phyloP scores from a whole-genome alignment of 2,888 invertebrate genomes.

The Chrysodeixis includens region DNA sequence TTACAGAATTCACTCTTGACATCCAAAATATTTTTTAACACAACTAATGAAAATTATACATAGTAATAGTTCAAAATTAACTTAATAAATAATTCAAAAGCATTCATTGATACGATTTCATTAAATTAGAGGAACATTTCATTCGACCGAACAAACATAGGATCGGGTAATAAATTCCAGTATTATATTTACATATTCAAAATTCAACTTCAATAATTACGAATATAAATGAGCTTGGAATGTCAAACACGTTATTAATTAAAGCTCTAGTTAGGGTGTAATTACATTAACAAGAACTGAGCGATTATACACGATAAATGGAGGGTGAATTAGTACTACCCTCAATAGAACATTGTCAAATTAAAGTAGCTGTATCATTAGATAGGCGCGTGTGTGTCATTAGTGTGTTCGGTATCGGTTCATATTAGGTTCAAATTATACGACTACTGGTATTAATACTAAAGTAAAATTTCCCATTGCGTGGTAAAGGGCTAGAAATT shows the following conservation, averaged over 20 bases:
- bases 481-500: too few relatives aligned
- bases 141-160: conserved; percentile 18
- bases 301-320: conserved; percentile 11
- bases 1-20: too few relatives aligned
- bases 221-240: conserved; percentile 42
- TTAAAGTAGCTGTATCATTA: conserved; percentile 2
- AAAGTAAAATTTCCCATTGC: too few relatives aligned
- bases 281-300: conserved; percentile 45
- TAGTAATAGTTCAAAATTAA: too few relatives aligned
- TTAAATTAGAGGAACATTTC: conserved; percentile 7
- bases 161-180: conserved; percentile 24
- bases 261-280: conserved; percentile 28
- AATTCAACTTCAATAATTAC: conserved; percentile 40
- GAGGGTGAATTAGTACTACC: conserved; percentile 20
- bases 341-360: conserved; percentile 9
- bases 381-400: neutral
- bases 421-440: too few relatives aligned
- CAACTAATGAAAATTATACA: too few relatives aligned
- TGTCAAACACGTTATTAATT: conserved; percentile 43
- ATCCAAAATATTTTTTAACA: too few relatives aligned
- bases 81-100: too few relatives aligned
- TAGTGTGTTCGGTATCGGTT: neutral
- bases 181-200: conserved; percentile 26
- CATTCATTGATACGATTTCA: neutral
- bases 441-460: too few relatives aligned